These are phyloP conservation scores for Irena cyanogastra DNA, from an alignment of 2,113 vertebrate species.

Conservation along the genomic window DNA sequence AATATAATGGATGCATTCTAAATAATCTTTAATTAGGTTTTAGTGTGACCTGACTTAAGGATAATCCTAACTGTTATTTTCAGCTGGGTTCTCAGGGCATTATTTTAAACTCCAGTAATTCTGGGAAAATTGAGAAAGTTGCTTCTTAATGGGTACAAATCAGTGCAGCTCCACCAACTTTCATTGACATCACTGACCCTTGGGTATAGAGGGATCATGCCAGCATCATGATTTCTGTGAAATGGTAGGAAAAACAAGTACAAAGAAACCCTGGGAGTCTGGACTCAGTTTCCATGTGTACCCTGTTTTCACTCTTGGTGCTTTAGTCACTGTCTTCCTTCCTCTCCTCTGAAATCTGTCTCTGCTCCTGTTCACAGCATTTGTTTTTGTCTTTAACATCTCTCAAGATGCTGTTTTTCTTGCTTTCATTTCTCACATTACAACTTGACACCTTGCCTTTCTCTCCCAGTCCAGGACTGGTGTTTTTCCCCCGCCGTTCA, in stretches of 20 bases:
- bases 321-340: slow-evolving; percentile 45
- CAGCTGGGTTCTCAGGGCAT: not conserved
- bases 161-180: slow-evolving; percentile 4
- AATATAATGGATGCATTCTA: not conserved
- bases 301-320: not conserved
- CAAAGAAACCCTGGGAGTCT: not conserved
- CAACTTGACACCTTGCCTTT: not conserved
- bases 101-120: slow-evolving; percentile 12
- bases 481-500: not conserved
- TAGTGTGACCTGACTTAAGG: not conserved
- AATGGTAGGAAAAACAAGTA: slow-evolving; percentile 22
- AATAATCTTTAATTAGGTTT: not conserved
- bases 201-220: not conserved
- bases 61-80: not conserved
- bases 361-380: not conserved
- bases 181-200: not conserved
- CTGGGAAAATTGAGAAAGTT: slow-evolving; percentile 10
- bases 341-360: slow-evolving; percentile 39
- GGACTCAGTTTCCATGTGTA: not conserved
- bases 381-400: slow-evolving; percentile 23
- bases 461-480: not conserved
- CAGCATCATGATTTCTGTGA: slow-evolving; percentile 13
- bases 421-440: not conserved
- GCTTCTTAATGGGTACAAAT: not conserved
- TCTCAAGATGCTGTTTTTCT: slow-evolving; percentile 18